Base-by-base conservation (phyloP, 2,113 vertebrate genomes). In the Oncorhynchus nerka region DNA sequence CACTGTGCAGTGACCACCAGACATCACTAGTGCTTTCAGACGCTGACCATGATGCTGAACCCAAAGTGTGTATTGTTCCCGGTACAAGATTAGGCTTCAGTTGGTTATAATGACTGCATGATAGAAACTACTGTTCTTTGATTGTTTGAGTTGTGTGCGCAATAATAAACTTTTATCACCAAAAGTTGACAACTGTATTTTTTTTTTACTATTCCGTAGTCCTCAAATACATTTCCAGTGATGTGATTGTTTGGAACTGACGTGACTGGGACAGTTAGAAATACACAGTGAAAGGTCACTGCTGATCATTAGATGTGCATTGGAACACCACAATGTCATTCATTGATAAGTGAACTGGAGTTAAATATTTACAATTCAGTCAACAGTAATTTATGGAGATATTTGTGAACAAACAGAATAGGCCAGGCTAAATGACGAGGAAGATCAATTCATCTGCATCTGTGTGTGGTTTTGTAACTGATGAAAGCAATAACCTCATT, bases 401-500 rank as follows among this genome's bases (percentile, higher is more conserved):
- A 49, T 79, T 74, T 74, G 69, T 79, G 76, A 81, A 79, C 39
- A 75, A 66, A 70, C 34, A 71, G 61, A 79, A 78, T 72, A 61
- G 75, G 69, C 48, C 12, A n/a, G 9, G 68, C 49, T 67, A 39
- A 71, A 79, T 70, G 73, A 83, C 16, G 32, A 77, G 26, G 13
- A 28, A 12, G 39, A 12, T 45, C 39, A 67, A 67, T 13, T 66
- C 26, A 22, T 74, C 69, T 39, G 55, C 39, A 48, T 67, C 65
- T 55, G 73, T 75, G 51, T 22, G 61, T 28, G 55, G 20, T 67
- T 79, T 70, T 32, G 66, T 80, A 69, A 76, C 20, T 9, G 79
- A 78, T 79, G 77, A 81, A 82, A 76, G 73, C 71, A 72, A 68
- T 7, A 48, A 3, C 73, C 6, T 68, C 19, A 86, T 86, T 85